Base-by-base conservation (phyloP, 2,113 vertebrate species). In the Perca fluviatilis region DNA sequence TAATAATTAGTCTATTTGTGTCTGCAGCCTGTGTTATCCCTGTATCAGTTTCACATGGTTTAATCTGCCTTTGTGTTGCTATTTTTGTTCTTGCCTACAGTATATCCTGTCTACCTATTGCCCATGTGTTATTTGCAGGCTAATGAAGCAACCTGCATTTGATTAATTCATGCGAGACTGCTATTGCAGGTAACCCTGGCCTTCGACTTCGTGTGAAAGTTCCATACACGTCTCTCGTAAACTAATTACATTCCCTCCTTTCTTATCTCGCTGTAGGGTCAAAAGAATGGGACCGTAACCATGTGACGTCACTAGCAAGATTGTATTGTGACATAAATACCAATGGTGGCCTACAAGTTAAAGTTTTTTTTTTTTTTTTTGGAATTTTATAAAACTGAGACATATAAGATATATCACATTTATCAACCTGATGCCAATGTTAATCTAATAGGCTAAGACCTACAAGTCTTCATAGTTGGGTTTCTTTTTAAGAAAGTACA, bases 11-110 rank as follows among this genome's bases (percentile, higher is more conserved):
- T 47, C 14, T 49, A 49, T 49, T 21, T 63, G 62, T 63, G 60
- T 75, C 70, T 60, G 69, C 51, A 18, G 74, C 69, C 63, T 10
- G 13, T 64, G 74, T 72, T 74, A 65, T 9, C 27, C 23, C 3
- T 40, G 47, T 53, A 84, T 87, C 74, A 30, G 57, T 84, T 77
- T 74, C 74, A 70, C 57, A 64, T 13, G 63, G 69, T 53, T 73
- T 46, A 27, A 54, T 21, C 61, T 64, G 18, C 56, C 15, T 47
- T 67, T 73, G 78, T 80, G 68, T 40, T 77, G 46, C 51, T 69
- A 30, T 63, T 83, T 49, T 54, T 56, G 40, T 56, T 46, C 73
- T 73, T 63, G 23, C 63, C 23, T 25, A 18, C 33, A 21, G 15
- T 65, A 19, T 49, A 30, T 68, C 61, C 50, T 68, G 19, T 7